phyloP scores from a whole-genome alignment of 35 echinoderm and acorn worm genomes.

The Hemicentrotus pulcherrimus region DNA sequence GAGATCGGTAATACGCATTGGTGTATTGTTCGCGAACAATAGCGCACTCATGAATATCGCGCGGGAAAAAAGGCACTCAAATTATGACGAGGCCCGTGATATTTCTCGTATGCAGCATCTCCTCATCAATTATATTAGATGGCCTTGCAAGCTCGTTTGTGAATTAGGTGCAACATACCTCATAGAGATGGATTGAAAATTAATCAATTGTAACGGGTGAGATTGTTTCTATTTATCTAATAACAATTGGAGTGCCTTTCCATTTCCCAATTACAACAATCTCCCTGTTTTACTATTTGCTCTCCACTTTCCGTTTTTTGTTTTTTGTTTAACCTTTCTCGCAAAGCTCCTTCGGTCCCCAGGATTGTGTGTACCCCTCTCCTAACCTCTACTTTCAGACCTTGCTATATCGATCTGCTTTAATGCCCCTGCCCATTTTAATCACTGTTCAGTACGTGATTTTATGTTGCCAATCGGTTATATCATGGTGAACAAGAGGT shows the following conservation, averaged over 20 bases:
- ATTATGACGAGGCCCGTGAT: background rate
- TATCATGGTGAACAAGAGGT: no score
- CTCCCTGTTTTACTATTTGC: constrained; percentile 2
- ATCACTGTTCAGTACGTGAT: background rate
- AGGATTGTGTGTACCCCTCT: background rate
- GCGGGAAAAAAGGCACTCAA: constrained; percentile 16
- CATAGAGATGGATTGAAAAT: constrained; percentile 11
- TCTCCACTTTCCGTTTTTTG: background rate
- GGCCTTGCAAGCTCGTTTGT: constrained; percentile 1
- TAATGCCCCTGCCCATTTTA: background rate
- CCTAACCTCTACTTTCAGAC: background rate
- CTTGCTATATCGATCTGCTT: background rate
- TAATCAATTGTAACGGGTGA: constrained; percentile 18
- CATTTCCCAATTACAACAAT: background rate
- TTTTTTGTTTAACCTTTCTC: background rate
- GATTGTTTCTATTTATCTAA: constrained; percentile 20
- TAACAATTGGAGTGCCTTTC: background rate
- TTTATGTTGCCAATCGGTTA: background rate
- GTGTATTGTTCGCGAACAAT: constrained; percentile 22
- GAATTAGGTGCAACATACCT: constrained; percentile 10
- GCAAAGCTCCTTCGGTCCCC: background rate
- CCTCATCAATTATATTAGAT: background rate
- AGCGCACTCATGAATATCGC: constrained; percentile 33
- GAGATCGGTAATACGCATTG: constrained; percentile 12
- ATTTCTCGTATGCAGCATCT: background rate